These are phyloP conservation scores for Muntiacus reevesi DNA, from an alignment of 2,113 vertebrate species.

Conservation along the genomic window DNA sequence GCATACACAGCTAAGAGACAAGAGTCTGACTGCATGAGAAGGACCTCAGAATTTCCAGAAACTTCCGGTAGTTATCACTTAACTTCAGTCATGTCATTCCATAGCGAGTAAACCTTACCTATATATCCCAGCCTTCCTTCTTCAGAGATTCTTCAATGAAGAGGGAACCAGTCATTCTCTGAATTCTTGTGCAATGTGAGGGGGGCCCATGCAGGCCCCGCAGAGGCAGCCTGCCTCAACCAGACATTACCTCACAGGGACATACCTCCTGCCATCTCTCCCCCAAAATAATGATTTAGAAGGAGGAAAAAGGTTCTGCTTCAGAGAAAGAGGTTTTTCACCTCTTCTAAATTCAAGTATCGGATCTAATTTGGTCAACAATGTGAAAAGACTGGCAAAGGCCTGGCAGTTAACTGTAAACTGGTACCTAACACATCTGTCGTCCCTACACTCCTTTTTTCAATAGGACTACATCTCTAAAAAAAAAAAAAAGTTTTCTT, in stretches of 20 bases:
- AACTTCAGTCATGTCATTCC: neutral
- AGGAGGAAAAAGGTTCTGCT: neutral
- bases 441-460: neutral
- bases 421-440: neutral
- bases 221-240: neutral
- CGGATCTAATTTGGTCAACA: conserved; percentile 5
- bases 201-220: neutral
- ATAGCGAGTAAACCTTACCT: neutral
- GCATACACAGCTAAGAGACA: neutral
- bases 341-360: neutral
- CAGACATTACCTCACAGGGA: conserved; percentile 28
- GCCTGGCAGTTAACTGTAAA: neutral
- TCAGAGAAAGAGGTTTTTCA: neutral
- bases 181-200: conserved; percentile 24
- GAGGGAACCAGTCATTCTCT: neutral
- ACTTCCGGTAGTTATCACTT: neutral
- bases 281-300: neutral
- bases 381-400: conserved; percentile 3
- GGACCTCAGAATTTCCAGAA: neutral
- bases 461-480: neutral
- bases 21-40: neutral
- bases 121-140: neutral
- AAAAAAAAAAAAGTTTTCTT: neutral
- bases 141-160: neutral
- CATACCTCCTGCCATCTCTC: neutral